A percentile compares a stretch with the other conserved stretches of the same genome.
Evolutionary conservation across 2,888 invertebrate genomes (phyloP).

Genomic region (Cinara cedri): DNA sequence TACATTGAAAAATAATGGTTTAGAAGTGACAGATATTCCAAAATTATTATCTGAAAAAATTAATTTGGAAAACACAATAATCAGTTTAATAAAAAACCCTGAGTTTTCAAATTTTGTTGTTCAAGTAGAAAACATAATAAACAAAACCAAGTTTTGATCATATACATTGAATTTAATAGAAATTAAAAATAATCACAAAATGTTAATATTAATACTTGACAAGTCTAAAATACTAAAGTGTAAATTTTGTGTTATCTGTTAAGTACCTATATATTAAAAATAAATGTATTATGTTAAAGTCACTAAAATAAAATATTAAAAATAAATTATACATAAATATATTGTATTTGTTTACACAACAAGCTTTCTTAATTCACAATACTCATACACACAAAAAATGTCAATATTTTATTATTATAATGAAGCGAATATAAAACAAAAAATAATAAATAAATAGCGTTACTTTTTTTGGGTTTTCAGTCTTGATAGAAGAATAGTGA

Average conservation of each 20-base stretch:
- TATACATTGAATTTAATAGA: slow-evolving; percentile 29
- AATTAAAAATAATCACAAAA: slow-evolving; percentile 1
- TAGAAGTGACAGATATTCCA: slow-evolving; percentile 13
- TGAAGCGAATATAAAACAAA: slow-evolving; percentile 31
- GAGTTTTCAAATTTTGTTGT: slow-evolving; percentile 11
- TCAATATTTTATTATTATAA: slow-evolving; percentile 22
- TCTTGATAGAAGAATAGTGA: slow-evolving; percentile 43
- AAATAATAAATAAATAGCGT: slow-evolving; percentile 27
- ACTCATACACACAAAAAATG: slow-evolving; percentile 28
- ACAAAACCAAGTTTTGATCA: slow-evolving; percentile 15
- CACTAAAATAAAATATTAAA: slow-evolving; percentile 41
- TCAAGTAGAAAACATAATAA: slow-evolving; percentile 19
- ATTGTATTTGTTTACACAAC: not conserved
- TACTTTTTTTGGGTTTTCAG: slow-evolving; percentile 36
- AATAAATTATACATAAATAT: slow-evolving; percentile 31
- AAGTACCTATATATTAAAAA: slow-evolving; percentile 45
- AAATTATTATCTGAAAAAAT: not conserved
- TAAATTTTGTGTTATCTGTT: slow-evolving; percentile 36
- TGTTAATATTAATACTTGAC: slow-evolving; percentile 41
- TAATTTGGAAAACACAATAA: not conserved
- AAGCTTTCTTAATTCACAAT: slow-evolving; percentile 20
- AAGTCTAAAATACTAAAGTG: slow-evolving; percentile 25
- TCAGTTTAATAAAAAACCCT: not conserved
- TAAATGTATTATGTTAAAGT: slow-evolving; percentile 41
- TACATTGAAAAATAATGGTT: not conserved